Conservation (phyloP, 2,888 invertebrate species). For the Drosophila melanocephala region DNA sequence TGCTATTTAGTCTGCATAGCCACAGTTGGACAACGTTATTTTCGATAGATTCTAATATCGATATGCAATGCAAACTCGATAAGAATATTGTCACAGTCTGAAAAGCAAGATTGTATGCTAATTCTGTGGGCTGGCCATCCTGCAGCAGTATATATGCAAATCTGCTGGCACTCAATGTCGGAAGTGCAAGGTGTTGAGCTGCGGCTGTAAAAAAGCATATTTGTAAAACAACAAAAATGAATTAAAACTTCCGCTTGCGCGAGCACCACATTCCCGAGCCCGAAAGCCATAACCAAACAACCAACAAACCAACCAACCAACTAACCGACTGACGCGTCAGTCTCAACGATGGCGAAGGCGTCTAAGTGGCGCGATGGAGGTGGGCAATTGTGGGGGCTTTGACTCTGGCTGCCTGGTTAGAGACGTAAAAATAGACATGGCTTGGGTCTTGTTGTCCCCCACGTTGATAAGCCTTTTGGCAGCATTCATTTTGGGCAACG, state of each 20-base stretch:
- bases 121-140: slow-evolving; percentile 52
- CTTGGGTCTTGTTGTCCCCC: slow-evolving; percentile 57
- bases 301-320: slow-evolving; percentile 8
- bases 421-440: slow-evolving; percentile 41
- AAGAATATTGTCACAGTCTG: slow-evolving; percentile 29
- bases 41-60: neutral
- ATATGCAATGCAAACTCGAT: slow-evolving; percentile 24
- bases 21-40: neutral
- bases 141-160: slow-evolving; percentile 51
- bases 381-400: slow-evolving; percentile 54
- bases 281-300: slow-evolving; percentile 2
- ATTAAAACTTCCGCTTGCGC: slow-evolving; percentile 74
- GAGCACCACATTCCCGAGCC: slow-evolving; percentile 22
- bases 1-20: neutral
- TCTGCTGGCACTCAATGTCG: slow-evolving; percentile 43
- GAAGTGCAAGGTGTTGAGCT: slow-evolving; percentile 64
- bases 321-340: slow-evolving; percentile 21
- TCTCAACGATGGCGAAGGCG: slow-evolving; percentile 18
- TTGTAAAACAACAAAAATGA: slow-evolving; percentile 70
- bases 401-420: slow-evolving; percentile 39
- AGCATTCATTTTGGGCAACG: slow-evolving; percentile 29
- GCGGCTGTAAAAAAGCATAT: slow-evolving; percentile 37
- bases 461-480: slow-evolving; percentile 76
- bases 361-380: slow-evolving; percentile 28
- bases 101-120: slow-evolving; percentile 31